These are phyloP conservation scores for Dynastes maya DNA, from an alignment of 2,888 invertebrate species.

Conservation along the genomic window DNA sequence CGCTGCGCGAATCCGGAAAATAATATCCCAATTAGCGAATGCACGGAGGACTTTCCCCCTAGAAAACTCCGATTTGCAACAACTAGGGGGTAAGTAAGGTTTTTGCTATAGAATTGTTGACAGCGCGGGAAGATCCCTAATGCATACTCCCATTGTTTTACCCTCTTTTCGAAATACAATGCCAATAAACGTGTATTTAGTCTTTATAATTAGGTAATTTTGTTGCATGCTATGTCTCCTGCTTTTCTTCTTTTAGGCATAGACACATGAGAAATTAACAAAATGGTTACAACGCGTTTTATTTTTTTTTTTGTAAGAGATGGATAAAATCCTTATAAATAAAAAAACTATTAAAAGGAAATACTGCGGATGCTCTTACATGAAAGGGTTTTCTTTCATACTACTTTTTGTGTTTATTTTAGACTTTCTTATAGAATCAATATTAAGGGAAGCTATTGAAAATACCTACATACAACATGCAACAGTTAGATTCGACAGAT, in stretches of 20 bases:
- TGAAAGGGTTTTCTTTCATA: too few species aligned
- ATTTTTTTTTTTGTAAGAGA: too few species aligned
- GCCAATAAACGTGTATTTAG: background rate
- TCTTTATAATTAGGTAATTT: conserved; percentile 3
- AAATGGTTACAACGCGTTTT: background rate
- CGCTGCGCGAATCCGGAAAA: conserved; percentile 15
- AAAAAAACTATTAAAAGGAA: too few species aligned
- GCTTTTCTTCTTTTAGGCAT: background rate
- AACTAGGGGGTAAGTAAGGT: conserved; percentile 15
- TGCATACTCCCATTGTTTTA: background rate
- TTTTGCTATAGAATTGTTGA: conserved; percentile 8
- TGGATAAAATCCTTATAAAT: too few species aligned
- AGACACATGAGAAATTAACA: background rate
- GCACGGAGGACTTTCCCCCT: conserved; percentile 19
- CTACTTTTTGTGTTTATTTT: too few species aligned
- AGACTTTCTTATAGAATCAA: too few species aligned
- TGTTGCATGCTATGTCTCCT: background rate
- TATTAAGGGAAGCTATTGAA: too few species aligned
- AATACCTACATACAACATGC: too few species aligned
- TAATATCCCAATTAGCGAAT: conserved; percentile 40
- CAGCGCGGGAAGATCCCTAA: background rate
- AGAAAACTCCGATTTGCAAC: background rate
- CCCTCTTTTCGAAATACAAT: conserved; percentile 14
- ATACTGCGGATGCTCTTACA: too few species aligned
- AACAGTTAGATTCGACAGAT: too few species aligned